Conservation (phyloP, 2,113 vertebrate species). For the Callorhinus ursinus region DNA sequence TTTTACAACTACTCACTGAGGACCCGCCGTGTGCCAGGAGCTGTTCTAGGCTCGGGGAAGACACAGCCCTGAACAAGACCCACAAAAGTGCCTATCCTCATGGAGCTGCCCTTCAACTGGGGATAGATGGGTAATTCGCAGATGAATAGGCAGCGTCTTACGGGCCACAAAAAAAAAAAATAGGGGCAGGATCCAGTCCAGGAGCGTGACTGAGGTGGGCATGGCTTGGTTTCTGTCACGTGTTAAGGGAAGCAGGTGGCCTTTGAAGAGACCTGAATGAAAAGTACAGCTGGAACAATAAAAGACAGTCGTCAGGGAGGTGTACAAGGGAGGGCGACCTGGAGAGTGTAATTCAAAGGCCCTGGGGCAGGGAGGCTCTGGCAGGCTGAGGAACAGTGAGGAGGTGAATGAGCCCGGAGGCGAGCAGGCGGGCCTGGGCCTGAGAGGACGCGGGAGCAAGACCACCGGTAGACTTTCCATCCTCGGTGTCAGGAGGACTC, state of each 20-base stretch:
- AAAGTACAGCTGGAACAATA: not conserved
- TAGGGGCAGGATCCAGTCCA: too few species aligned
- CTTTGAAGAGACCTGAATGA: not conserved
- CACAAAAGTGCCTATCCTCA: too few species aligned
- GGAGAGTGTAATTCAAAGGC: not conserved
- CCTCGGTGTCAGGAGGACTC: not conserved
- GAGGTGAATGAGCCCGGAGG: accelerated
- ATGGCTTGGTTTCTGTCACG: not conserved
- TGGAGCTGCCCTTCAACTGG: not conserved
- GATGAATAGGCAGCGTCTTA: accelerated
- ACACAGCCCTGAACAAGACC: too few species aligned
- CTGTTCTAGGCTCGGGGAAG: not conserved
- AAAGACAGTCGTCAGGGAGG: not conserved
- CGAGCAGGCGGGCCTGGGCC: not conserved
- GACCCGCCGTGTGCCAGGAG: not conserved
- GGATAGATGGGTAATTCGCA: not conserved
- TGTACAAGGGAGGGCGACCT: not conserved
- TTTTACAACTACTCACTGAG: not conserved
- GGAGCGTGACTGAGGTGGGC: not conserved
- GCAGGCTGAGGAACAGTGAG: not conserved
- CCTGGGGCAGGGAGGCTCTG: not conserved
- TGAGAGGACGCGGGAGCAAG: not conserved
- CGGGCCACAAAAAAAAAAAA: not conserved
- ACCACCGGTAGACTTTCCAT: accelerated
- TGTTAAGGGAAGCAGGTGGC: not conserved